Base-by-base conservation (phyloP, 1,140 invertebrate genomes). In the Aporrectodea caliginosa region DNA sequence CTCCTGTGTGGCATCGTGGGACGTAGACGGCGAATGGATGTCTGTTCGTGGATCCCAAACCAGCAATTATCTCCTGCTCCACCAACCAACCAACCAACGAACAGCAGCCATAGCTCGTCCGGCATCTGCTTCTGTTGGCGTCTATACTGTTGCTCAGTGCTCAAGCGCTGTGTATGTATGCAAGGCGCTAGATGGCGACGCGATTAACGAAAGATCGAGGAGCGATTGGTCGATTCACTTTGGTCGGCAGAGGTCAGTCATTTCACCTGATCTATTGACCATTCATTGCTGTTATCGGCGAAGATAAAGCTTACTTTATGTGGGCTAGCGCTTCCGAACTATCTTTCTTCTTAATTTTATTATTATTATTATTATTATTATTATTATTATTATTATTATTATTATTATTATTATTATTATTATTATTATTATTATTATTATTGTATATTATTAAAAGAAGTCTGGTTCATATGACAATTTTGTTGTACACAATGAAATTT, bases 341-440 rank as follows among this genome's bases (percentile, higher is more conserved):
- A n/a, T n/a, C n/a, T n/a, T n/a, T n/a, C n/a, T n/a, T n/a, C n/a
- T n/a, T n/a, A n/a, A 58, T 58, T 58, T 22, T 58, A 12, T 58
- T 58, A 58, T 12, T 22, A 58, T 12, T 12, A 58, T 58, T 12
- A 22, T 58, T 58, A 58, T 58, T 58, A 58, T 58, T 58, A 58
- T 58, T 58, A 58, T 58, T 12, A 58, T 58, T 58, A 58, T 58
- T 58, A 58, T 58, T 12, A 58, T 58, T 58, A 58, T 58, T 58
- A 58, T 58, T 58, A 58, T 58, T 58, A 58, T 6, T 6, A 6
- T 58, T 58, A 58, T 58, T 58, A 12, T 58, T 58, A 58, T 58
- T 58, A 58, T 58, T 58, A 58, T 58, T 58, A 58, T 58, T 58
- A 58, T 22, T 58, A 58, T 58, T 58, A 58, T 58, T 58, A 58